Conservation (phyloP, 2,888 invertebrate genomes). For the Eustalomyia histrio region DNA sequence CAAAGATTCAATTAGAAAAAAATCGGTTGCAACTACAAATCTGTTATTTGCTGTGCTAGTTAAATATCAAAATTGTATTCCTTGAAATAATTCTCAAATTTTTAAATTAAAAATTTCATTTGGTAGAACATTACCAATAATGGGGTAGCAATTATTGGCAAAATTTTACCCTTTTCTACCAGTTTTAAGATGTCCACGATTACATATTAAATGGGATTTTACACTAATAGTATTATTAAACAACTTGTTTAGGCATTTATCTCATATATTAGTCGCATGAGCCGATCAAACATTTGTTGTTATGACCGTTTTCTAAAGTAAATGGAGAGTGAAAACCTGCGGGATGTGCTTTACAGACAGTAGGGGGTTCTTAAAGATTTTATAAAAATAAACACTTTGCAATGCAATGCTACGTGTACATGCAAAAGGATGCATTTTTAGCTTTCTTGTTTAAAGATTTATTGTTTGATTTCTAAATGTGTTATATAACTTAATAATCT, state of each 20-base stretch:
- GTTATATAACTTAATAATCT: slow-evolving; percentile 51
- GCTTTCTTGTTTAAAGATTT: slow-evolving; percentile 30
- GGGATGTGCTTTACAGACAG: slow-evolving; percentile 38
- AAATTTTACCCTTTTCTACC: too few species aligned
- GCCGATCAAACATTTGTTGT: slow-evolving; percentile 5
- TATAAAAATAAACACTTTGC: slow-evolving; percentile 37
- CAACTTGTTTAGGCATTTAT: slow-evolving; percentile 68
- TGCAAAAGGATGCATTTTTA: not conserved
- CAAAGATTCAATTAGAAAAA: too few species aligned
- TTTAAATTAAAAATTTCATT: too few species aligned
- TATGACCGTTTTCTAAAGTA: slow-evolving; percentile 34
- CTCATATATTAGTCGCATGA: slow-evolving; percentile 51
- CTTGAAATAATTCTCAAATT: too few species aligned
- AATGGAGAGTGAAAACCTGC: slow-evolving; percentile 43
- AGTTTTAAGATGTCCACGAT: too few species aligned
- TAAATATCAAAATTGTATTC: too few species aligned
- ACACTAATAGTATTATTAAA: slow-evolving; percentile 70
- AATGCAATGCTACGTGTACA: not conserved
- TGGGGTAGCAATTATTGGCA: too few species aligned
- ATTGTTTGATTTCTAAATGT: slow-evolving; percentile 31
- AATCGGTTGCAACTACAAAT: too few species aligned
- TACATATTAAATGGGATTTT: slow-evolving; percentile 19
- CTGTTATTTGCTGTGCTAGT: too few species aligned
- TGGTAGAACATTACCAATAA: too few species aligned
- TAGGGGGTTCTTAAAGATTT: slow-evolving; percentile 46